Evolutionary conservation across 2,797 vertebrate species (phyloP), one percentile per base, ranked within the genome.

Genomic region (Notamacropus eugenii): DNA sequence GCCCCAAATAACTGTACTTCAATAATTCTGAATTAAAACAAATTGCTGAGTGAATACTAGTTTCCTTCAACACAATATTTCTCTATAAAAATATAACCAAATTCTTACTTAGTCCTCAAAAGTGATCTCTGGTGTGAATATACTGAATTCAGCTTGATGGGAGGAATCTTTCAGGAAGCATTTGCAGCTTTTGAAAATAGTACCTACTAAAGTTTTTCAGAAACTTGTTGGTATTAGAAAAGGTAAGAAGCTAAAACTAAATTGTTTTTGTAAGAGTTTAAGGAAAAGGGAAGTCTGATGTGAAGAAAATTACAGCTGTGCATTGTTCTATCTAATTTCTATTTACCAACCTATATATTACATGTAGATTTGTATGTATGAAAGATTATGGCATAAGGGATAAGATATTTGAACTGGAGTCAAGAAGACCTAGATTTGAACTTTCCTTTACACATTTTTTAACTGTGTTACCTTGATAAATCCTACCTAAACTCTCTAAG

Each of bases 111-210:
- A 46, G 74, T 0, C 0, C 16, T 16, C 13, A 90, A 93, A 92
- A 46, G 8, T 54, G 22, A 82, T 95, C 54, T 19, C 34, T 57
- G 74, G 93, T 92, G 87, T 91, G 91, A 96, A 96, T 67, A 57
- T 5, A 96, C 31, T 0, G 0, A 5, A 57, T 92, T 90, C 55
- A 24, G 56, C 29, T 96, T 95, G 0, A 94, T 27, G 24, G 0
- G 95, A 57, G 58, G 40, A 59, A 29, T 93, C 74, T 56, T 91
- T 92, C 93, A 56, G 94, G 28, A 97, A 91, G 1, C 8, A 94
- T 24, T 93, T 96, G 87, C 91, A 62, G n/a, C 50, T 93, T 96
- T 94, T 92, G 16, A 34, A 74, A 95, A 94, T 2, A 0, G 27
- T 54, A 3, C 40, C 50, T 27, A 24, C 96, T 29, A 54, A 22